Conservation (phyloP, 1,140 invertebrate genomes). For the Neotoxoptera formosana region DNA sequence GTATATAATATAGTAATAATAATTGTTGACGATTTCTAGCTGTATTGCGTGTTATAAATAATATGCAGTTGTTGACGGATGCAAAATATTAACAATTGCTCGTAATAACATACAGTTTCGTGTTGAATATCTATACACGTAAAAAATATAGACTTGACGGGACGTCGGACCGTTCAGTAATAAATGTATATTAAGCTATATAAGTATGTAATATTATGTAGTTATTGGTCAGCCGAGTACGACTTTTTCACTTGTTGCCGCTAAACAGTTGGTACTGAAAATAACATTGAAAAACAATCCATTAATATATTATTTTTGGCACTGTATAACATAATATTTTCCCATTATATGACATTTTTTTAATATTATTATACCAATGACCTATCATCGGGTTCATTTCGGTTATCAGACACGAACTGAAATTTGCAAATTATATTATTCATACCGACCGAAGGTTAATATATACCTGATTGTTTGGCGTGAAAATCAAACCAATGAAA, state of each 20-base stretch:
- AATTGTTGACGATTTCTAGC: conserved; percentile 9
- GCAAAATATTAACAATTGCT: not conserved
- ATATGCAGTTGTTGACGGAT: not conserved
- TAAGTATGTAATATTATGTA: not conserved
- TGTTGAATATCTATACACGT: not conserved
- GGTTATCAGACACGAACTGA: not conserved
- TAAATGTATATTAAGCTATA: not conserved
- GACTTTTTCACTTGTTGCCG: conserved; percentile 39
- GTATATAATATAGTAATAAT: not conserved
- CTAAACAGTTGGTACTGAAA: conserved; percentile 46
- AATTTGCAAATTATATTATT: no score
- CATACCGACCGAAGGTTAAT: no score
- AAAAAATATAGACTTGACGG: not conserved
- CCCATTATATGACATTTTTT: no score
- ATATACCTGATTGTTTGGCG: not conserved
- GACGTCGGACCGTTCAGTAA: not conserved
- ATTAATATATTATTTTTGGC: not conserved
- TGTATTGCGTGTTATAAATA: not conserved
- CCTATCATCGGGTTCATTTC: not conserved
- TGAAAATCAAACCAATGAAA: no score
- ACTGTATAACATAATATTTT: not conserved
- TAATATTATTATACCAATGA: not conserved
- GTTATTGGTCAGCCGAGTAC: not conserved
- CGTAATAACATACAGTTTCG: not conserved
- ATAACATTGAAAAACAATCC: not conserved